These are phyloP conservation scores for Platalea minor DNA, from an alignment of 2,797 vertebrate genomes.

Conservation along the genomic window DNA sequence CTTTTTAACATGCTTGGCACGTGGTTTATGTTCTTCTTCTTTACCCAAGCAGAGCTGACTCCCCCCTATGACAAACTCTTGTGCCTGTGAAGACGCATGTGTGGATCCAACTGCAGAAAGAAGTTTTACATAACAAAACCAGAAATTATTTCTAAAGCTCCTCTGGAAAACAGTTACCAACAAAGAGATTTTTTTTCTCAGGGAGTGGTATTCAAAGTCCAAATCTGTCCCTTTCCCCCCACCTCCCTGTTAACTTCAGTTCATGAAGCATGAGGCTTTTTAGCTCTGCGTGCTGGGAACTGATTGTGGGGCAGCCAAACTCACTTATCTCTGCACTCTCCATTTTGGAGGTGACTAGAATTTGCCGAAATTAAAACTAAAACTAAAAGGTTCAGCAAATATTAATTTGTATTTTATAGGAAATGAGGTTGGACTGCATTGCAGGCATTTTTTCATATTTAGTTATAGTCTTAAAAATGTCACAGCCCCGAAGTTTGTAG, in stretches of 20 bases:
- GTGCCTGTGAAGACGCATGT: neutral
- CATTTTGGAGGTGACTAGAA: neutral
- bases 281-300: neutral
- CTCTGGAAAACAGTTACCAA: neutral
- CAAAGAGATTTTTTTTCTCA: neutral
- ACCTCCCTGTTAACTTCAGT: neutral
- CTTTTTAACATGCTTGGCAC: neutral
- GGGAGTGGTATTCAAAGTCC: neutral
- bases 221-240: neutral
- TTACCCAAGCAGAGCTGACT: neutral
- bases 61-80: neutral
- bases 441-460: neutral
- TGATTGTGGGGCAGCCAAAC: neutral
- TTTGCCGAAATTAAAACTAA: conserved; percentile 21
- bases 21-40: neutral
- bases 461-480: conserved; percentile 19
- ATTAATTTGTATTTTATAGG: conserved; percentile 1
- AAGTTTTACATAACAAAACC: neutral
- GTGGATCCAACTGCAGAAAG: neutral
- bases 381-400: conserved; percentile 15
- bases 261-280: neutral
- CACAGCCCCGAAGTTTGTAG: neutral
- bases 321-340: neutral
- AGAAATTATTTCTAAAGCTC: neutral
- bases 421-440: neutral